phyloP scores from a whole-genome alignment of 2,888 invertebrate genomes.

The Anthophora plumipes region DNA sequence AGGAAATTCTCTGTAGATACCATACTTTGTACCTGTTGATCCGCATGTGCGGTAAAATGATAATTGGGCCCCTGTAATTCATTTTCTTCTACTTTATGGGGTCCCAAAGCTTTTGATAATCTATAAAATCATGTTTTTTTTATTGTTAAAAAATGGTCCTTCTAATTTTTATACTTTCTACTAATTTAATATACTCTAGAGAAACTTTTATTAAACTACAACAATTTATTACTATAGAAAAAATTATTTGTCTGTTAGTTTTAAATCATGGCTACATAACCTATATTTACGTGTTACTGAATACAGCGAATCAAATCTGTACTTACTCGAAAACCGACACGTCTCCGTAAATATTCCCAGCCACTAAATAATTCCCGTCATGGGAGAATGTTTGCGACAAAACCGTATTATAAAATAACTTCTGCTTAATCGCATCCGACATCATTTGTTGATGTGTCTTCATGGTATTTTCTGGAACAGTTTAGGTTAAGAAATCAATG shows the following conservation, averaged over 20 bases:
- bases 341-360: constrained; percentile 94
- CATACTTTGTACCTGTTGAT: constrained; percentile 89
- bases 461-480: neutral
- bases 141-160: neutral
- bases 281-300: constrained; percentile 5
- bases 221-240: neutral
- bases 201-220: neutral
- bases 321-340: constrained; percentile 93
- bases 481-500: constrained; percentile 20
- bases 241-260: neutral
- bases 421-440: constrained; percentile 80
- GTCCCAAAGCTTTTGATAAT: constrained; percentile 87
- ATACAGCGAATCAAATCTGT: constrained; percentile 16
- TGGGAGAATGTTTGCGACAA: constrained; percentile 93
- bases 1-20: constrained; percentile 88
- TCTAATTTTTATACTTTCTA: neutral
- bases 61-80: constrained; percentile 88
- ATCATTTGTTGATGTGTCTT: constrained; percentile 58
- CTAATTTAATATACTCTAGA: neutral
- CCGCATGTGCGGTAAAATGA: constrained; percentile 87
- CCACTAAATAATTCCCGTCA: constrained; percentile 92
- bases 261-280: constrained; percentile 14
- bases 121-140: constrained; percentile 83
- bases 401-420: constrained; percentile 92
- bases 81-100: constrained; percentile 86